Evolutionary conservation across 2,113 vertebrate species (phyloP).

Genomic region (Lontra canadensis): DNA sequence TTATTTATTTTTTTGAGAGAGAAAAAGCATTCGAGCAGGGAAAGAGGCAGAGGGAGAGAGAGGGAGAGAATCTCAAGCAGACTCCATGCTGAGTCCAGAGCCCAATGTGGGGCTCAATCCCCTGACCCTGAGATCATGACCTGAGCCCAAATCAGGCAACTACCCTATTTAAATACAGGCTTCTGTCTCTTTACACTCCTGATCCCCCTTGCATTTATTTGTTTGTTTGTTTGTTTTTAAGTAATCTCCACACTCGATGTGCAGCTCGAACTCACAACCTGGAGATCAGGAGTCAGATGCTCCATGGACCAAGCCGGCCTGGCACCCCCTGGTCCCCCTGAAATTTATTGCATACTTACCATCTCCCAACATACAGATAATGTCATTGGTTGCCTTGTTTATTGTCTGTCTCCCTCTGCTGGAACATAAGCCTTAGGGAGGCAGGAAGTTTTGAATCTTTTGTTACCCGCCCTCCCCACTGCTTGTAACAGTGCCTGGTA

Average conservation of each 20-base stretch:
- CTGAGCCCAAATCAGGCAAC: not conserved
- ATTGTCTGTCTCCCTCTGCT: not conserved
- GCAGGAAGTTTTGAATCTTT: not conserved
- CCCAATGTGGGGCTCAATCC: not conserved
- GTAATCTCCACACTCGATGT: not conserved
- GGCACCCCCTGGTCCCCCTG: not conserved
- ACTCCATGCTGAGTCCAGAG: not conserved
- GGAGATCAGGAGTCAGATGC: not conserved
- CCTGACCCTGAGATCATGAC: not conserved
- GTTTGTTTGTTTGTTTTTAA: not conserved
- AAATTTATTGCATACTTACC: conserved; percentile 3
- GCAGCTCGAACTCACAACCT: not conserved
- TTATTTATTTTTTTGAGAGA: not conserved
- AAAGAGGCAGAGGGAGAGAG: not conserved
- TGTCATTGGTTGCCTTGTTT: not conserved
- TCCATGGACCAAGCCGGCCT: not conserved
- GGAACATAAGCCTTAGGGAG: not conserved
- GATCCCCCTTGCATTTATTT: not conserved
- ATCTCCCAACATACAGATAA: not conserved
- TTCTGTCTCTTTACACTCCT: not conserved
- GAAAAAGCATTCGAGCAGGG: not conserved
- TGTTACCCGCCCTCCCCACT: not conserved
- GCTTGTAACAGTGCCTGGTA: not conserved
- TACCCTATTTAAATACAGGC: not conserved
- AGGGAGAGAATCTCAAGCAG: not conserved